phyloP scores from a whole-genome alignment of 2,888 invertebrate species.

The Eledone cirrhosa region DNA sequence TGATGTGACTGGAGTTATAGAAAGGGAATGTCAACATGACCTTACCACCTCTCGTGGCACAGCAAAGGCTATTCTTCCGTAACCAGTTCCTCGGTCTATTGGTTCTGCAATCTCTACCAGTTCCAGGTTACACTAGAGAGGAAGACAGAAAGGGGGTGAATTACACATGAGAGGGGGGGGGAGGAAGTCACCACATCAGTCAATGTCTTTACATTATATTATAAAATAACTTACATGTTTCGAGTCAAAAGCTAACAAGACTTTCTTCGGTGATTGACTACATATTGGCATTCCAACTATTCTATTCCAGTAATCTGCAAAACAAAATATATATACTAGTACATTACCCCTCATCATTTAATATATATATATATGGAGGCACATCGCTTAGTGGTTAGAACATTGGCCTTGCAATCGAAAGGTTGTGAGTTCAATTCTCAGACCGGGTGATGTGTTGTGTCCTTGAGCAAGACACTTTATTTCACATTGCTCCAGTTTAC shows the following conservation, averaged over 20 bases:
- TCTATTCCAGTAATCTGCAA: slow-evolving; percentile 81
- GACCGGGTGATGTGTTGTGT: too few species aligned
- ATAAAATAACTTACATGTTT: slow-evolving; percentile 72
- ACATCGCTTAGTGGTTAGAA: too few species aligned
- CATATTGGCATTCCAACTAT: slow-evolving; percentile 79
- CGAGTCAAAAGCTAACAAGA: slow-evolving; percentile 77
- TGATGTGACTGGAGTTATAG: too few species aligned
- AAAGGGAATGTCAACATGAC: background rate
- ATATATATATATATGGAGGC: too few species aligned
- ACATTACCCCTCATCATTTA: too few species aligned
- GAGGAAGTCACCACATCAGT: too few species aligned
- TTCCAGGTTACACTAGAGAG: slow-evolving; percentile 74
- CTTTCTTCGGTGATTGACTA: slow-evolving; percentile 72
- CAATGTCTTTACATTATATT: too few species aligned
- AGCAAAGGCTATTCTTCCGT: slow-evolving; percentile 94
- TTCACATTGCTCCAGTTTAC: too few species aligned
- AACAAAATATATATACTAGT: slow-evolving; percentile 8
- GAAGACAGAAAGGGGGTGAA: background rate
- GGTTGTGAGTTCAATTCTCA: too few species aligned
- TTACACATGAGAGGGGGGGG: too few species aligned
- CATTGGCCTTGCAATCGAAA: too few species aligned
- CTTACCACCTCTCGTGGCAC: slow-evolving; percentile 74
- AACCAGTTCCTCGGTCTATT: slow-evolving; percentile 87
- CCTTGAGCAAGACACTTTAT: too few species aligned
- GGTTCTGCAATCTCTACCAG: slow-evolving; percentile 74